Percentiles rank a stretch among this genome's conserved stretches.
These are phyloP conservation scores for Drosophila dives DNA, from an alignment of 2,888 invertebrate species.

Conservation along the genomic window DNA sequence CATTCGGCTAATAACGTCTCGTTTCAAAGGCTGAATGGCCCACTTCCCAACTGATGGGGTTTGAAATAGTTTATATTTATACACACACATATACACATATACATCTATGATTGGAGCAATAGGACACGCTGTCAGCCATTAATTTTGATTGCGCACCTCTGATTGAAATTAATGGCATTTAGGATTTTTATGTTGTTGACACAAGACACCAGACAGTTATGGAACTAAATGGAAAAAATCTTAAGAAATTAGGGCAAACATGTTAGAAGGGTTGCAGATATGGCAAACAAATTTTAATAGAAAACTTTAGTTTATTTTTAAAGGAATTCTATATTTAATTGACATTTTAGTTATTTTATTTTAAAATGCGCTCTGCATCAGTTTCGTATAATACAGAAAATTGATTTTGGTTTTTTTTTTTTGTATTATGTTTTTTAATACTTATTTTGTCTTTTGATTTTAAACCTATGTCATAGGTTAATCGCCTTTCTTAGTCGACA, in stretches of 20 bases:
- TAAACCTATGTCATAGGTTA: neutral
- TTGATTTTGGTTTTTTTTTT: neutral
- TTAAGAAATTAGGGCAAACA: neutral
- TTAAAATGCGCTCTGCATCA: neutral
- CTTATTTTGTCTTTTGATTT: neutral
- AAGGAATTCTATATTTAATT: neutral
- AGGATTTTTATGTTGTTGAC: conserved; percentile 53
- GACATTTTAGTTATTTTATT: neutral
- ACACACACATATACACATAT: neutral
- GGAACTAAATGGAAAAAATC: conserved; percentile 18
- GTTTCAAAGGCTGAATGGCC: conserved; percentile 44
- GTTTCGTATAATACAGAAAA: neutral
- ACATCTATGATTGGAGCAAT: conserved; percentile 38
- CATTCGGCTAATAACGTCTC: conserved; percentile 39
- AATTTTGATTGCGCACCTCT: conserved; percentile 48
- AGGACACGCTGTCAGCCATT: conserved; percentile 51
- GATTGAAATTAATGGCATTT: conserved; percentile 65
- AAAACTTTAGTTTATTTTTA: neutral
- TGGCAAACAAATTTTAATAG: neutral
- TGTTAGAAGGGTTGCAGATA: neutral
- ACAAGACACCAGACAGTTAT: conserved; percentile 44
- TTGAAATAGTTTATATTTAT: neutral
- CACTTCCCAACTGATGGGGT: conserved; percentile 23
- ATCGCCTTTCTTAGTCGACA: neutral
- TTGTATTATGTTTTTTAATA: neutral